These are phyloP conservation scores for Calyptomena viridis DNA, from an alignment of 2,113 vertebrate genomes.

Conservation along the genomic window DNA sequence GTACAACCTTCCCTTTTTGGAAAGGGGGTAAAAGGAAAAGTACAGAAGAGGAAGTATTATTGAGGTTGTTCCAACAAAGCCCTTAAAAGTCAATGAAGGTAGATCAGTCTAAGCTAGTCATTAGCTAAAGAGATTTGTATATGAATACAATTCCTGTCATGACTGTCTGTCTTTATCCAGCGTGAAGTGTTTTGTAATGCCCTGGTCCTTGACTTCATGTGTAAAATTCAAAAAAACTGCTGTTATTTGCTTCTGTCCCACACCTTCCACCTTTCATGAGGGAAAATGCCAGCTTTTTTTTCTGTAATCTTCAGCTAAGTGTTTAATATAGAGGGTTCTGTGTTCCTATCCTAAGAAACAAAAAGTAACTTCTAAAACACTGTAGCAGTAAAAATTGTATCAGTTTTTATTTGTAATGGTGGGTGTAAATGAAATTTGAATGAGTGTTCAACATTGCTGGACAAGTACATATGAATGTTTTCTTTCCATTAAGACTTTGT, in stretches of 20 bases:
- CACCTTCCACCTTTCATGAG: not conserved
- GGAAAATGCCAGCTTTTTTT: not conserved
- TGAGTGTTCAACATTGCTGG: not conserved
- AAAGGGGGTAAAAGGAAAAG: constrained; percentile 43
- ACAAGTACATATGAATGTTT: not conserved
- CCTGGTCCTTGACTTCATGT: constrained; percentile 9
- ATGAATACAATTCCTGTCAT: not conserved
- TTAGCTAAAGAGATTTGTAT: not conserved
- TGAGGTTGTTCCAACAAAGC: constrained; percentile 51
- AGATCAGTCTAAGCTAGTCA: constrained; percentile 52
- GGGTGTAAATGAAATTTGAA: not conserved
- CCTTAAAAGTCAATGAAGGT: constrained; percentile 54
- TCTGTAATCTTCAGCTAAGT: not conserved
- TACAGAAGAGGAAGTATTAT: constrained; percentile 51
- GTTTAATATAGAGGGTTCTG: not conserved
- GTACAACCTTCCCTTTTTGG: constrained; percentile 52
- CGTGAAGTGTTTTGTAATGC: constrained; percentile 33
- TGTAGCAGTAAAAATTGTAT: not conserved
- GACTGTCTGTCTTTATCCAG: constrained; percentile 15
- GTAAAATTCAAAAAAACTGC: not conserved
- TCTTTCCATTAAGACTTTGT: not conserved
- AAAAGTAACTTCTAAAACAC: not conserved
- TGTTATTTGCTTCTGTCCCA: not conserved
- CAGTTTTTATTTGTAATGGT: not conserved
- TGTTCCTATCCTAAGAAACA: not conserved